Evolutionary conservation across 2,113 vertebrate species (phyloP), one percentile per base, ranked within the genome.

Genomic region (Cololabis saira): DNA sequence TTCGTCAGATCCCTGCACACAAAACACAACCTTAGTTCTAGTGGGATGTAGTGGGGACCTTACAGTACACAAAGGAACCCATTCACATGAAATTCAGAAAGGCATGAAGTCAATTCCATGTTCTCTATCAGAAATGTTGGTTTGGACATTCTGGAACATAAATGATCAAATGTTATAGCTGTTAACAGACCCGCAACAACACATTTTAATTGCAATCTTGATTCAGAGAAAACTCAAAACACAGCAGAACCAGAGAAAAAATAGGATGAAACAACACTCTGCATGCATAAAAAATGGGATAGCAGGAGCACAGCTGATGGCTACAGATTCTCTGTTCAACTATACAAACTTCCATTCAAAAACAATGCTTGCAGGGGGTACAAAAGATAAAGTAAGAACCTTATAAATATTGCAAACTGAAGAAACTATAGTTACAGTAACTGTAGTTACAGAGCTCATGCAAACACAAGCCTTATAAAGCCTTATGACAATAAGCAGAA

Each of bases 221-320:
- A 48, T 74, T 75, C 24, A 15, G 54, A 44, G 53, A 18, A 63
- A 74, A 66, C 68, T 61, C 41, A 55, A 74, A 80, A 60, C 64
- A 55, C 19, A 75, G 54, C 24, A 45, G 66, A 67, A 72, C 48
- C 33, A n/a, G 55, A 24, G 37, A 54, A 56, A 45, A 83, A 82
- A 70, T 24, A 62, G 66, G 72, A 45, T 53, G 7, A 57, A 72
- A 79, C 80, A 76, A 47, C 44, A 66, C 40, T 68, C 58, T 73
- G 54, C 61, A 63, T 79, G 59, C 81, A 81, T 84, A 81, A 87
- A 67, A 40, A 79, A 87, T 77, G 53, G 27, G 72, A 22, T 61
- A 43, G 50, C 67, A 51, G 48, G 57, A 70, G 17, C 56, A 56
- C 48, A 48, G 71, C 68, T 51, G 53, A 45, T 66, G 61, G 19